phyloP scores from a whole-genome alignment of 2,797 vertebrate species.

The Lateolabrax maculatus region DNA sequence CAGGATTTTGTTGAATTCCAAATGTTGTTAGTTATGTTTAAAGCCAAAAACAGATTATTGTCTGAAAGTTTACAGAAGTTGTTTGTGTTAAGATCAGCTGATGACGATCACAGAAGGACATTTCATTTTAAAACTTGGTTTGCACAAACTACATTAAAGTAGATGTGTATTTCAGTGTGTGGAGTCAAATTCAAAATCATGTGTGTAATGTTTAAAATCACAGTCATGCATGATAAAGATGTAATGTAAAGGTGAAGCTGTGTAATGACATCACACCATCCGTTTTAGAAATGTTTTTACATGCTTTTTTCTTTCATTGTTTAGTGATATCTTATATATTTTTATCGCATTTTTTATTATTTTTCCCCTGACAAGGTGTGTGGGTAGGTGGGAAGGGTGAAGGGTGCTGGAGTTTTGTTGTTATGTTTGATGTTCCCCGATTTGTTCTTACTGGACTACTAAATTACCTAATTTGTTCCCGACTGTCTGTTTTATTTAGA shows the following conservation, averaged over 20 bases:
- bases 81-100: slow-evolving; percentile 3
- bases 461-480: background rate
- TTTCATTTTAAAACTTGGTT: background rate
- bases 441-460: background rate
- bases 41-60: background rate
- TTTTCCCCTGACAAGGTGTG: background rate
- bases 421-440: background rate
- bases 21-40: background rate
- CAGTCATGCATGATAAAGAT: background rate
- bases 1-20: background rate
- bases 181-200: no score
- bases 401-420: background rate
- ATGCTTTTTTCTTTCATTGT: no score
- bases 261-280: background rate
- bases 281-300: background rate
- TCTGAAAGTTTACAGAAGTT: background rate
- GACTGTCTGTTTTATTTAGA: background rate
- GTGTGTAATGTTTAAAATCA: no score
- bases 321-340: background rate
- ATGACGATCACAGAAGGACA: background rate
- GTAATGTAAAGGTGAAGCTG: no score
- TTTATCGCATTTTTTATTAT: background rate
- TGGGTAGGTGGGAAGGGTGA: background rate
- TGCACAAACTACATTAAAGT: background rate
- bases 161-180: background rate